Conservation (phyloP, 2,797 vertebrate genomes). For the Xyrichtys novacula region DNA sequence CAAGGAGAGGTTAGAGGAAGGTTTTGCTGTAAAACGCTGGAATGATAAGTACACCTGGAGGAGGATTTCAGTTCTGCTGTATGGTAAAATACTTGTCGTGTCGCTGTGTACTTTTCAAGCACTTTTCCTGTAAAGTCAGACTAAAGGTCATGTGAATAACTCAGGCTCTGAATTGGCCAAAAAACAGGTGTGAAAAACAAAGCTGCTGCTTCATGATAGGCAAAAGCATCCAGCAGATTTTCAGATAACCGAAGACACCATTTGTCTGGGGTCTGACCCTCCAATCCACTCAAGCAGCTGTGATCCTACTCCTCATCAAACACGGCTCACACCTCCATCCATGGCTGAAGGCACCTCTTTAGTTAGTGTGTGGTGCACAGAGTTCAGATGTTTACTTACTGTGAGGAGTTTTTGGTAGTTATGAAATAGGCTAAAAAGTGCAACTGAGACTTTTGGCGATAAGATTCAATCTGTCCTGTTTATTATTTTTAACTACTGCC, state of each 20-base stretch:
- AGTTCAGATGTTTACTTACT: not conserved
- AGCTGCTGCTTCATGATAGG: constrained; percentile 22
- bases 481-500: too few relatives aligned
- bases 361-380: constrained; percentile 16
- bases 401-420: too few relatives aligned
- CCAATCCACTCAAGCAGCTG: not conserved
- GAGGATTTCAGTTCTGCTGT: constrained; percentile 2
- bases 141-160: not conserved
- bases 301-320: not conserved
- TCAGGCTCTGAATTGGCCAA: not conserved
- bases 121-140: constrained; percentile 5
- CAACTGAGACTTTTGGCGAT: too few relatives aligned
- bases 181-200: not conserved
- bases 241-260: constrained; percentile 7
- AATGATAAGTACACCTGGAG: constrained; percentile 31
- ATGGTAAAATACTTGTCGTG: constrained; percentile 20
- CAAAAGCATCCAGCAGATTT: constrained; percentile 15
- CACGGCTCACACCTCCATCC: not conserved
- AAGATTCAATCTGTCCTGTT: too few relatives aligned
- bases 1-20: constrained; percentile 40
- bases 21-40: constrained; percentile 22
- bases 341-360: too few relatives aligned
- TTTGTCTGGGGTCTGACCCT: not conserved
- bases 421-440: too few relatives aligned
- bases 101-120: constrained; percentile 6